A percentile compares a stretch with the other conserved stretches of the same genome.
These are phyloP conservation scores for Lissonota sp. DNA, from an alignment of 2,888 invertebrate genomes.

Conservation along the genomic window DNA sequence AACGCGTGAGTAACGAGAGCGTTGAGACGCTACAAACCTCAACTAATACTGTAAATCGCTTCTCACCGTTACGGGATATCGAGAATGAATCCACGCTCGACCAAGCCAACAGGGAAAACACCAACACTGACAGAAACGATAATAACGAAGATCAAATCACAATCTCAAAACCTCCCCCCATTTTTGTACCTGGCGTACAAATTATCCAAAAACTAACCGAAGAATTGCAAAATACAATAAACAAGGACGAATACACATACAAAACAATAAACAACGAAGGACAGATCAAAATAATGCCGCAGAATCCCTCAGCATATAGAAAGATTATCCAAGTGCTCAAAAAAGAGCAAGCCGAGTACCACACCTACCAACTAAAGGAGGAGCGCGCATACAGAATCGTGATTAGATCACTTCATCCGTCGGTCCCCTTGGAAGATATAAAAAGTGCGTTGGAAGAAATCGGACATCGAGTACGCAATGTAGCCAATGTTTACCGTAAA, in stretches of 20 bases:
- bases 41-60: slow-evolving; percentile 12
- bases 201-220: slow-evolving; percentile 2
- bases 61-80: slow-evolving; percentile 6
- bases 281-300: background rate
- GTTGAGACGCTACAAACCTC: slow-evolving; percentile 10
- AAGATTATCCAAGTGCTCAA: slow-evolving; percentile 12
- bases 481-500: slow-evolving; percentile 53
- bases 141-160: background rate
- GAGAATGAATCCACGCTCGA: background rate
- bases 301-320: slow-evolving; percentile 2
- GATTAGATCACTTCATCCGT: slow-evolving; percentile 55
- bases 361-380: slow-evolving; percentile 60
- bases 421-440: slow-evolving; percentile 44
- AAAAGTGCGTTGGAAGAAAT: slow-evolving; percentile 44
- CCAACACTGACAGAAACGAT: background rate
- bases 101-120: background rate
- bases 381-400: slow-evolving; percentile 56
- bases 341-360: slow-evolving; percentile 31
- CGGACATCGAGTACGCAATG: slow-evolving; percentile 58
- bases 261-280: slow-evolving; percentile 7
- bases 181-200: slow-evolving; percentile 3
- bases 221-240: background rate
- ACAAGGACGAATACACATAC: slow-evolving; percentile 7
- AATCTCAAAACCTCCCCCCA: slow-evolving; percentile 13
- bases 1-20: slow-evolving; percentile 20